A percentile compares a stretch with the other conserved stretches of the same genome.
These are phyloP conservation scores for Nestor notabilis DNA, from an alignment of 2,113 vertebrate genomes.

Conservation along the genomic window DNA sequence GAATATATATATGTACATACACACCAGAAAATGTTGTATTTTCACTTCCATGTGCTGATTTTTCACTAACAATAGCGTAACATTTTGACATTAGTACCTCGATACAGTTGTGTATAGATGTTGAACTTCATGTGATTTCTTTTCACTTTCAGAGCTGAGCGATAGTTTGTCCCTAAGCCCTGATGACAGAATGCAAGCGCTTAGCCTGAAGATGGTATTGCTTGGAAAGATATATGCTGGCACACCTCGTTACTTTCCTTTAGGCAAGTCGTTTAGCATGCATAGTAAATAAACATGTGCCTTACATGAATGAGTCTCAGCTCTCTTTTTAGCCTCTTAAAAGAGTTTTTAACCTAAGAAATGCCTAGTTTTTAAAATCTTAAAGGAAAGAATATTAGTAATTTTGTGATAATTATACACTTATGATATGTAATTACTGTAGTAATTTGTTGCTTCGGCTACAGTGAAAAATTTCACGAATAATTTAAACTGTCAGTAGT, in stretches of 20 bases:
- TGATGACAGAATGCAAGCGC: slow-evolving; percentile 88
- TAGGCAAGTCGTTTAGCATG: slow-evolving; percentile 77
- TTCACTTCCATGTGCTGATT: neutral
- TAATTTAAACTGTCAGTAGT: neutral
- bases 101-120: neutral
- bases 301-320: neutral
- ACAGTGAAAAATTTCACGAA: neutral
- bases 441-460: neutral
- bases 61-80: neutral
- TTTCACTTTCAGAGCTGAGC: slow-evolving; percentile 81
- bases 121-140: neutral
- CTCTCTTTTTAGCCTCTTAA: neutral
- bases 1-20: neutral
- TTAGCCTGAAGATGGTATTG: slow-evolving; percentile 91
- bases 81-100: neutral
- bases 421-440: neutral
- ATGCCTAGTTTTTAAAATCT: neutral
- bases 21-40: neutral
- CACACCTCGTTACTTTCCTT: slow-evolving; percentile 95
- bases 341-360: neutral
- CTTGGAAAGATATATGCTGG: slow-evolving; percentile 93
- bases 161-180: slow-evolving; percentile 87
- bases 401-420: neutral
- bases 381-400: neutral
- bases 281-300: neutral